Conservation (phyloP, 2,113 vertebrate species). For the Peromyscus californicus region DNA sequence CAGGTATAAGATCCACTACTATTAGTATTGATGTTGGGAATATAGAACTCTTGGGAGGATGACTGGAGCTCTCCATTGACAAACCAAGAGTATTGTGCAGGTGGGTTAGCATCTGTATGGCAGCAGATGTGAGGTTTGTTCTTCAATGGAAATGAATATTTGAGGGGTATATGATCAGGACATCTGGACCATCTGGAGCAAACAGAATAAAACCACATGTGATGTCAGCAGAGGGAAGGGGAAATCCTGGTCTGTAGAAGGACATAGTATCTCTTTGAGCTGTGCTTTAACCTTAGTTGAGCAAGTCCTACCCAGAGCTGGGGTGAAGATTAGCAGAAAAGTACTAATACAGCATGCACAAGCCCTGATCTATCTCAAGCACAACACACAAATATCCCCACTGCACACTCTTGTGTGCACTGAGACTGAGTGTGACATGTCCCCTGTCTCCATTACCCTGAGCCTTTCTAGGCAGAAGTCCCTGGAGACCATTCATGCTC, state of each 20-base stretch:
- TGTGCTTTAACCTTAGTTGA: background rate
- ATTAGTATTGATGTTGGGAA: conserved; percentile 2
- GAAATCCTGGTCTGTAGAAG: background rate
- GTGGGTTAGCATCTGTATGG: conserved; percentile 23
- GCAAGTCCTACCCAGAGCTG: background rate
- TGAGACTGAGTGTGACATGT: background rate
- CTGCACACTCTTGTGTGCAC: background rate
- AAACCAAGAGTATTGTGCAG: conserved; percentile 57
- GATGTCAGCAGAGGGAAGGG: background rate
- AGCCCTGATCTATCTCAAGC: rapidly evolving
- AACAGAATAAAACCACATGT: conserved; percentile 52
- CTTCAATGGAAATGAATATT: rapidly evolving
- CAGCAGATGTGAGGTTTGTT: conserved; percentile 47
- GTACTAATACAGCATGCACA: background rate
- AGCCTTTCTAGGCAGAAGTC: background rate
- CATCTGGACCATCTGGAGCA: conserved; percentile 71
- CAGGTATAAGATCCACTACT: conserved; percentile 59
- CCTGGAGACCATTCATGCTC: background rate
- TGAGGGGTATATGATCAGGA: conserved; percentile 50
- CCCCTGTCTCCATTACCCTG: background rate
- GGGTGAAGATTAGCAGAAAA: background rate
- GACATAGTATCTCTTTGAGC: background rate
- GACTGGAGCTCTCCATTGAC: background rate
- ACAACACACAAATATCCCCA: background rate
- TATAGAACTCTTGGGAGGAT: conserved; percentile 4